Evolutionary conservation across 1,140 invertebrate genomes (phyloP).

Genomic region (Steinernema khuongi): DNA sequence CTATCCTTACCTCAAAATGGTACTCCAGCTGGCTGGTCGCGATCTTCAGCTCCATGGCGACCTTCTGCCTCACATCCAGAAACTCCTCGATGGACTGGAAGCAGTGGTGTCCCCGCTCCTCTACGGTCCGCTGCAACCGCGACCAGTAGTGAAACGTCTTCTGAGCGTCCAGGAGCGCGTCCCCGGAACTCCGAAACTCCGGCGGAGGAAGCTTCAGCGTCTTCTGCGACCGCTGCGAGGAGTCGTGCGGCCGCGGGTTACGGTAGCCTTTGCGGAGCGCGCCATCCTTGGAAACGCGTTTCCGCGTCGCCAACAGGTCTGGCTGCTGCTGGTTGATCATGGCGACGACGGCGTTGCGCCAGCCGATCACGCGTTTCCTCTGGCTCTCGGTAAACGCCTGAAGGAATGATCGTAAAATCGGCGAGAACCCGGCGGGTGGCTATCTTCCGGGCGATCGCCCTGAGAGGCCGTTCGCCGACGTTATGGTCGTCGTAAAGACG

Average conservation of each 20-base stretch:
- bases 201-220: background rate
- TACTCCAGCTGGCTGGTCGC: conserved; percentile 50
- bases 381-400: background rate
- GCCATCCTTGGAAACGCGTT: background rate
- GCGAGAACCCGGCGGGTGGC: background rate
- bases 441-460: conserved; percentile 4
- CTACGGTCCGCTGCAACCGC: background rate
- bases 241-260: background rate
- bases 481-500: background rate
- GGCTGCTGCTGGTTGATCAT: background rate
- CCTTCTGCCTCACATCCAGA: no score
- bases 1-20: conserved; percentile 40
- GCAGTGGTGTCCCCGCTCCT: background rate
- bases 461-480: background rate
- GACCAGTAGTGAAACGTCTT: background rate
- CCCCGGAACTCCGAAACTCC: background rate
- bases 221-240: background rate
- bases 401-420: conserved; percentile 3
- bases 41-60: no score
- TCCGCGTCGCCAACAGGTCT: conserved; percentile 12
- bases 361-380: background rate
- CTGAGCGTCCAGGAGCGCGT: background rate
- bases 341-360: background rate
- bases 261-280: background rate
- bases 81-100: background rate